These are phyloP conservation scores for Glandiceps talaboti DNA, from an alignment of 53 echinoderm and acorn worm species.

Conservation along the genomic window DNA sequence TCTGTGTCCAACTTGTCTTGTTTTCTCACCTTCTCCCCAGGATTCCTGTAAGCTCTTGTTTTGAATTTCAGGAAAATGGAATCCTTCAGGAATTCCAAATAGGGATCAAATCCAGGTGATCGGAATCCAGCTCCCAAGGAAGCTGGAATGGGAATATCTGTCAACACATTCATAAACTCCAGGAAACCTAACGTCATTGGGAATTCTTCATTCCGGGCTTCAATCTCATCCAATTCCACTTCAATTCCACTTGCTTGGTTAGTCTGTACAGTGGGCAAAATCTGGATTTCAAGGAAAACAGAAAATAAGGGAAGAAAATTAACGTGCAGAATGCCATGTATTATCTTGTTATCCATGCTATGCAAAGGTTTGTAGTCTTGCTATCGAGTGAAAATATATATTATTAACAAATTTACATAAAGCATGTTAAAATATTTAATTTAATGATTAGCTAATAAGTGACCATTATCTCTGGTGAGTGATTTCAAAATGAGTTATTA, in stretches of 20 bases:
- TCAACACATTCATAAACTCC: conserved; percentile 42
- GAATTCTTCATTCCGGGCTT: conserved; percentile 76
- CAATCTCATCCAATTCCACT: conserved; percentile 88
- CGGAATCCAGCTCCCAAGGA: conserved; percentile 76
- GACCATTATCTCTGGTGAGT: too few relatives aligned
- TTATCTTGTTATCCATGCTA: too few relatives aligned
- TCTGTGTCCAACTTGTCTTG: too few relatives aligned
- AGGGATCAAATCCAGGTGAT: conserved; percentile 95
- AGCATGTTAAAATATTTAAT: too few relatives aligned
- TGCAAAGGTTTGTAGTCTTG: too few relatives aligned
- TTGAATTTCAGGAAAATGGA: conserved; percentile 72
- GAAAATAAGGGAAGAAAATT: too few relatives aligned
- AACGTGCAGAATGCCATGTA: too few relatives aligned
- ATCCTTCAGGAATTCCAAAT: conserved; percentile 82
- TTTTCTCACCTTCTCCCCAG: conserved; percentile 66
- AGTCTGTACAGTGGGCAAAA: conserved; percentile 67
- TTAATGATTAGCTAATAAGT: not conserved
- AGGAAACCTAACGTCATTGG: conserved; percentile 74
- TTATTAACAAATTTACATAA: too few relatives aligned
- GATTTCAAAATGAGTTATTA: too few relatives aligned
- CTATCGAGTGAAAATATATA: too few relatives aligned
- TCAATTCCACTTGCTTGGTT: conserved; percentile 51
- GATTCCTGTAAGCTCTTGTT: conserved; percentile 66
- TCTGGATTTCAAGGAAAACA: conserved; percentile 24
- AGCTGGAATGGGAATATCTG: conserved; percentile 57